phyloP scores from a whole-genome alignment of 2,113 vertebrate species.

The Calyptommatus sinebrachiatus region DNA sequence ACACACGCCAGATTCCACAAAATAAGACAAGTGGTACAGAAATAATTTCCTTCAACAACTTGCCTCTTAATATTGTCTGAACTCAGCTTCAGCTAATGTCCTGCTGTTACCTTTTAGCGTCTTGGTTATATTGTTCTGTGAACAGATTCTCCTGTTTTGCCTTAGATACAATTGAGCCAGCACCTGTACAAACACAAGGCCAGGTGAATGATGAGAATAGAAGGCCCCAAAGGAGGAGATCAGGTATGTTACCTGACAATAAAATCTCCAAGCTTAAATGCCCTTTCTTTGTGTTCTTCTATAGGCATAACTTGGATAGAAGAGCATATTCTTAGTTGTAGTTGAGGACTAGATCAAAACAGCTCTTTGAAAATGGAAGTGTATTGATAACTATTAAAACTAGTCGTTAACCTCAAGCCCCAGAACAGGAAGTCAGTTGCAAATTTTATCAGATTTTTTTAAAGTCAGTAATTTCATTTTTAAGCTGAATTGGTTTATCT shows the following conservation, averaged over 20 bases:
- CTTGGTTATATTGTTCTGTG: conserved; percentile 10
- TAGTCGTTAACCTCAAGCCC: background rate
- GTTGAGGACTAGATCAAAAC: background rate
- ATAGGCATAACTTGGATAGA: background rate
- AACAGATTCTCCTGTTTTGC: conserved; percentile 31
- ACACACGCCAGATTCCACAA: conserved; percentile 55
- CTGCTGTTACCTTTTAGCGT: conserved; percentile 19
- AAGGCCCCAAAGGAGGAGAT: conserved; percentile 81
- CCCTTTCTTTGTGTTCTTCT: background rate
- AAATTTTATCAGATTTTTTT: no score
- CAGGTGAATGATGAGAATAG: conserved; percentile 85
- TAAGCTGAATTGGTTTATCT: no score
- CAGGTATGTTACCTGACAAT: conserved; percentile 73
- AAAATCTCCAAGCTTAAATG: background rate
- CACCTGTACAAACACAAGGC: conserved; percentile 68
- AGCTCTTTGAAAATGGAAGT: background rate
- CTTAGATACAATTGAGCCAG: conserved; percentile 66
- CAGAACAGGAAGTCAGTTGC: background rate
- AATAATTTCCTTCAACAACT: background rate
- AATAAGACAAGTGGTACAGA: conserved; percentile 61
- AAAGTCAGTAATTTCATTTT: no score
- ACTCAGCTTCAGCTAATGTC: background rate
- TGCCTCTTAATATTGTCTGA: background rate
- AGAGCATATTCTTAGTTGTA: background rate
- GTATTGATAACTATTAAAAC: background rate